Base-by-base conservation (phyloP, 2,797 vertebrate genomes). In the Cichlasoma orientale region DNA sequence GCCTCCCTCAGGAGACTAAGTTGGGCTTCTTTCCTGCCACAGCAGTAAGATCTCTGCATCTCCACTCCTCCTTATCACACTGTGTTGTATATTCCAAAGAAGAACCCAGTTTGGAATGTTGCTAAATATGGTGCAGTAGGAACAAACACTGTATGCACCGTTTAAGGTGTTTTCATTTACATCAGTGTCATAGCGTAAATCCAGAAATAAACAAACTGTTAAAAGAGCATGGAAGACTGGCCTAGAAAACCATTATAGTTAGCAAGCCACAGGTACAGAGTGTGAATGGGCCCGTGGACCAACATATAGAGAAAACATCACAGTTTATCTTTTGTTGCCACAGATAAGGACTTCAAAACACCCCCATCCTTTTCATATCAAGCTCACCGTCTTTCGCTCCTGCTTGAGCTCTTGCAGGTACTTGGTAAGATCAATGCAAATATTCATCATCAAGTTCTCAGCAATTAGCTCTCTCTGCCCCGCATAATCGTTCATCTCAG, bases 391-490 rank as follows among this genome's bases (percentile, higher is more conserved):
- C 91, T 98, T 98, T 44, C 97, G 94, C 68, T 98, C 97, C 93
- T 96, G 96, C 90, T 97, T 98, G 82, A 97, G 94, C 61, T 97
- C 97, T 78, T 98, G 97, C 1, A 96, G 95, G 84, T 97, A 97
- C 88, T 97, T 97, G 56, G 95, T 95, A 90, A 98, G 93, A 84
- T 97, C 96, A 1, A 97, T 95, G 86, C 97, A 97, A 83, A 98
- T 97, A 19, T 90, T 96, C 87, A 96, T 91, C 72, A 96, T 95
- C 92, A 97, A 95, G 92, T 97, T 97, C 92, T 98, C 97, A 0
- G 97, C 96, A 19, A 98, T 96, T 8, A 98, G 94, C 92, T 98
- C 97, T 59, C 97, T 92, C 94, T 98, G 97, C 41, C 97, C 97
- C 0, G 97, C 97, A 0, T 97, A 97, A 91, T 98, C 97, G 1